Conservation (phyloP, 2,888 invertebrate species). For the Dolomedes plantarius region DNA sequence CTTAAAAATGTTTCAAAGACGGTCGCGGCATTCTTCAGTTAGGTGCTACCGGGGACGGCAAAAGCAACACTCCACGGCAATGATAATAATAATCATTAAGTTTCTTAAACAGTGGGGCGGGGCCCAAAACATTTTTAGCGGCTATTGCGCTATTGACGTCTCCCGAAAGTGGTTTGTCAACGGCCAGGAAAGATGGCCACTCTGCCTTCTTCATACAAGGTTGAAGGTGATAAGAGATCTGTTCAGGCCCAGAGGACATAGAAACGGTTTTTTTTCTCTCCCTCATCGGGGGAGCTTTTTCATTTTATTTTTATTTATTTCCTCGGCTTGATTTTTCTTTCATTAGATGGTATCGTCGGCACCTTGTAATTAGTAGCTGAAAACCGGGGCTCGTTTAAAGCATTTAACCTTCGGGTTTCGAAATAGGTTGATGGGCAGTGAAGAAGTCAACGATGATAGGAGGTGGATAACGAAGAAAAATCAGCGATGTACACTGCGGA, state of each 20-base stretch:
- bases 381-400: conserved; percentile 42
- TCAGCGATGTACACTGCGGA: not conserved
- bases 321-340: conserved; percentile 2
- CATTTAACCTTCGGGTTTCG: conserved; percentile 54
- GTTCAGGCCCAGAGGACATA: conserved; percentile 29
- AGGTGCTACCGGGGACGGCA: conserved; percentile 15
- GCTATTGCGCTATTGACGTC: conserved; percentile 28
- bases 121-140: conserved; percentile 54
- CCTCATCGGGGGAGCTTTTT: not conserved
- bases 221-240: conserved; percentile 64
- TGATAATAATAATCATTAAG: conserved; percentile 68
- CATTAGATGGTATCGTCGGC: conserved; percentile 42
- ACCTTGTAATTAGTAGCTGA: conserved; percentile 50
- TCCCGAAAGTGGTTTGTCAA: conserved; percentile 63
- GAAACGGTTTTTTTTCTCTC: not conserved
- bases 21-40: not conserved
- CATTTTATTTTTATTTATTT: not conserved
- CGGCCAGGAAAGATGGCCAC: conserved; percentile 34
- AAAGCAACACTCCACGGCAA: conserved; percentile 9
- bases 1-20: too few species aligned
- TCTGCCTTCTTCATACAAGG: conserved; percentile 30
- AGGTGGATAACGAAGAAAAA: not conserved
- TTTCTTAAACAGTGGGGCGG: conserved; percentile 58
- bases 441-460: not conserved
- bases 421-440: conserved; percentile 20